phyloP scores from a whole-genome alignment of 2,113 vertebrate genomes.

The Dasypus novemcinctus region DNA sequence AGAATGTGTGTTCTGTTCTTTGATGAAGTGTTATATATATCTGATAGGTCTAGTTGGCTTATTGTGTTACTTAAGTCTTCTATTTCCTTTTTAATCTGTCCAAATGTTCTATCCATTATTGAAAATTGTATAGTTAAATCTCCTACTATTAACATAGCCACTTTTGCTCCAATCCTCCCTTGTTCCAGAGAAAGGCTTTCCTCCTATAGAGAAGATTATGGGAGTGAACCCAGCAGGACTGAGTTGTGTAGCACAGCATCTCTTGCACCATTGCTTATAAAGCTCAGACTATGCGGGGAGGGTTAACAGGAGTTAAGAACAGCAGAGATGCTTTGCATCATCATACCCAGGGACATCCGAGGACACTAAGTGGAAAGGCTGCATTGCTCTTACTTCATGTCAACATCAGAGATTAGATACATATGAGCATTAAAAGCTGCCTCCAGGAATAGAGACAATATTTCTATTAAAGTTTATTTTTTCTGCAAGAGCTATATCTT shows the following conservation, averaged over 20 bases:
- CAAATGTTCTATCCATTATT: no score
- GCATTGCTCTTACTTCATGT: neutral
- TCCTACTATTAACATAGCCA: neutral
- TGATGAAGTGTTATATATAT: no score
- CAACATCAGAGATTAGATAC: neutral
- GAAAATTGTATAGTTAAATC: no score
- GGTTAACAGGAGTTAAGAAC: neutral
- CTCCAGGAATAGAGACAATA: neutral
- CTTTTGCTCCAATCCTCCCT: neutral
- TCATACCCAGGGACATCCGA: neutral
- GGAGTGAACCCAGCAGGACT: neutral
- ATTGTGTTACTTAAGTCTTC: no score
- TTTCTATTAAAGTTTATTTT: neutral
- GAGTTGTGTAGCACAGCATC: fast-evolving
- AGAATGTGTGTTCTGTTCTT: no score
- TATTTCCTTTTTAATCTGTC: no score
- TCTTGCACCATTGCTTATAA: no score
- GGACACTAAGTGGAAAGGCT: neutral
- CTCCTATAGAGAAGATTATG: neutral
- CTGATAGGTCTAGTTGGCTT: no score
- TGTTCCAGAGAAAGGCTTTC: neutral
- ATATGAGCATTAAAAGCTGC: neutral
- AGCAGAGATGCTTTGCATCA: neutral
- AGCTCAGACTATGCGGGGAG: neutral
- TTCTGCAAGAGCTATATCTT: neutral